These are phyloP conservation scores for Atta texana DNA, from an alignment of 1,140 invertebrate species.

Conservation along the genomic window DNA sequence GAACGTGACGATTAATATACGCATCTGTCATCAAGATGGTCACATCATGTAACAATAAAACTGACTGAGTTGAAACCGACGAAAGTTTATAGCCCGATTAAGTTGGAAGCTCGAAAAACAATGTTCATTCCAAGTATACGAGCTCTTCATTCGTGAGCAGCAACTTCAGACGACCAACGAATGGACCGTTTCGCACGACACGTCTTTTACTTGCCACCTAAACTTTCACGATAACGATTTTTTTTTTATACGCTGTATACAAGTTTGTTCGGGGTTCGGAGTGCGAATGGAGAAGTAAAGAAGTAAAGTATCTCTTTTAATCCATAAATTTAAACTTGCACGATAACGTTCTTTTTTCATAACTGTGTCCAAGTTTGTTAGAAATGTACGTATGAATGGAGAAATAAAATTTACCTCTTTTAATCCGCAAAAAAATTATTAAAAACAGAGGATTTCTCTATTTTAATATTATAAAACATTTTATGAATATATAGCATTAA, in stretches of 20 bases:
- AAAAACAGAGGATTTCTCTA: not conserved
- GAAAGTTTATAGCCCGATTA: constrained; percentile 37
- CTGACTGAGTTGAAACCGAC: constrained; percentile 16
- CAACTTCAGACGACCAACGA: constrained; percentile 20
- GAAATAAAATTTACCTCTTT: too few relatives aligned
- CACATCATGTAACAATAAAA: constrained; percentile 12
- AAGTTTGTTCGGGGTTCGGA: not conserved
- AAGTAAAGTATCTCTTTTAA: not conserved
- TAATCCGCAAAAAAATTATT: not conserved
- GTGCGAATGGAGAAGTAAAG: not conserved
- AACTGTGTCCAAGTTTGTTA: too few relatives aligned
- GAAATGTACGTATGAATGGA: too few relatives aligned
- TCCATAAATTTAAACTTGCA: not conserved
- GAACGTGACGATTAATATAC: not conserved
- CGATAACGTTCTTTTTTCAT: too few relatives aligned
- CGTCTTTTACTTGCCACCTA: constrained; percentile 23
- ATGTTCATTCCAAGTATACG: constrained; percentile 16
- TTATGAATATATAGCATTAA: not conserved
- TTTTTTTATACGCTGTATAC: not conserved
- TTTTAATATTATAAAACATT: not conserved
- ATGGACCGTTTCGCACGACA: constrained; percentile 18
- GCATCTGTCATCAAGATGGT: not conserved
- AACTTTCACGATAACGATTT: not conserved
- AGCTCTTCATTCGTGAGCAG: constrained; percentile 11
- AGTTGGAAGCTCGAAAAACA: constrained; percentile 5